Evolutionary conservation across 2,113 vertebrate species (phyloP), one percentile per base, ranked within the genome.

Genomic region (Etia nguti): DNA sequence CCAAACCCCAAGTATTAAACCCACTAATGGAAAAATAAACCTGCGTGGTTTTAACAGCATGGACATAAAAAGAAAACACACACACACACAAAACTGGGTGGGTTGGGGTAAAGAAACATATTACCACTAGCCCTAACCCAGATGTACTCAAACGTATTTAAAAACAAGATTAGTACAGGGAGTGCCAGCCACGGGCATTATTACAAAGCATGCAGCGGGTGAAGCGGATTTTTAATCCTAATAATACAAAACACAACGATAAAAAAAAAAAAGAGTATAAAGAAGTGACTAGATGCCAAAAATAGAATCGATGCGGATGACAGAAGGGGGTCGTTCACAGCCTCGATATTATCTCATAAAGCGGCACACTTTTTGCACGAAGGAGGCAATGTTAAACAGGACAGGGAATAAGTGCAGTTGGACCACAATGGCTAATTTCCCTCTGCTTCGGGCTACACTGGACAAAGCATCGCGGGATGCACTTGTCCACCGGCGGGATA

Each of bases 401-500:
- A 41, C 1, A 0, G 1, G 1, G 46, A 10, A 79, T 36, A 18
- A 6, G 1, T 13, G 10, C 1, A 4, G 4, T 24, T 1, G 2
- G 6, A 7, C 20, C 3, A 22, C 2, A 13, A 9, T 6, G 16
- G 4, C 11, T 7, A 2, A 4, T 4, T 36, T 10, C 10, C 3
- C 8, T 52, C 2, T 82, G 18, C 20, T 43, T 60, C 1, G 0
- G 48, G 50, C 7, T 29, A 11, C 68, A 83, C 36, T 20, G 2
- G 38, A 26, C 5, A 24, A 12, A 34, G 8, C 12, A 36, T 56
- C 22, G 31, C 82, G 38, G 80, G 80, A 68, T 95, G 94, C 93
- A 92, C 92, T 95, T 94, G 94, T 77, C 94, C 89, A 80, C 80
- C 85, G 65, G 81, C 84, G 86, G 75, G 90, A 79, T 62, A 73